phyloP scores from a whole-genome alignment of 2,888 invertebrate genomes.

The Clusia tigrina region DNA sequence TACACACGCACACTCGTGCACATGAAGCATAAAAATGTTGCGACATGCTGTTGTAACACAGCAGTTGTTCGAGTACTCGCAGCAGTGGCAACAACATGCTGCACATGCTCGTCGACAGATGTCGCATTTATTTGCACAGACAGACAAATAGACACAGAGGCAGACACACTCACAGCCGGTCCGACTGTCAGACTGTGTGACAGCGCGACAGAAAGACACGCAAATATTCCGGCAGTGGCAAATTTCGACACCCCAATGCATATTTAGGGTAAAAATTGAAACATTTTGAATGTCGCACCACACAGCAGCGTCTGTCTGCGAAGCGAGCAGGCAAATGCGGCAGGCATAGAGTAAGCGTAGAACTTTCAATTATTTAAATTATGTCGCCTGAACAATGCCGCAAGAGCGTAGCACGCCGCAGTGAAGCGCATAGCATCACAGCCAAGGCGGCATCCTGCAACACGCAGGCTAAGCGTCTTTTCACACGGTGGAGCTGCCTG shows the following conservation, averaged over 20 bases:
- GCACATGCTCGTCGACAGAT: constrained; percentile 18
- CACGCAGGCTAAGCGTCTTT: background rate
- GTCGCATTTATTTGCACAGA: constrained; percentile 15
- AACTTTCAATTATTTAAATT: constrained; percentile 63
- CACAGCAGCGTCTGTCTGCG: constrained; percentile 28
- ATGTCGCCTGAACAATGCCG: constrained; percentile 57
- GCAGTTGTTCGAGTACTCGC: constrained; percentile 31
- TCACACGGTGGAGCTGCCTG: too few species aligned
- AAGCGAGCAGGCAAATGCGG: too few species aligned
- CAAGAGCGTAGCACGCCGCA: constrained; percentile 47
- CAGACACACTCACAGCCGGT: background rate
- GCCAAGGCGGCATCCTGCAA: constrained; percentile 32
- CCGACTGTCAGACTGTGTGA: too few species aligned
- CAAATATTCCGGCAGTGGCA: constrained; percentile 3
- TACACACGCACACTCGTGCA: background rate
- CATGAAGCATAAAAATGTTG: constrained; percentile 18
- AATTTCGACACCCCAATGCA: background rate
- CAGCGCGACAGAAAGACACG: too few species aligned
- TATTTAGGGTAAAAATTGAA: constrained; percentile 21
- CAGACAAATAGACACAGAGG: background rate
- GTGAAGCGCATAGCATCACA: constrained; percentile 24
- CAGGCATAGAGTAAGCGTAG: constrained; percentile 41
- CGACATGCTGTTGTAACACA: constrained; percentile 15
- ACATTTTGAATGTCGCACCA: constrained; percentile 12
- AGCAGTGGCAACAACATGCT: constrained; percentile 25